These are phyloP conservation scores for Leptopilina drosophilae DNA, from an alignment of 2,888 invertebrate species.

Conservation along the genomic window DNA sequence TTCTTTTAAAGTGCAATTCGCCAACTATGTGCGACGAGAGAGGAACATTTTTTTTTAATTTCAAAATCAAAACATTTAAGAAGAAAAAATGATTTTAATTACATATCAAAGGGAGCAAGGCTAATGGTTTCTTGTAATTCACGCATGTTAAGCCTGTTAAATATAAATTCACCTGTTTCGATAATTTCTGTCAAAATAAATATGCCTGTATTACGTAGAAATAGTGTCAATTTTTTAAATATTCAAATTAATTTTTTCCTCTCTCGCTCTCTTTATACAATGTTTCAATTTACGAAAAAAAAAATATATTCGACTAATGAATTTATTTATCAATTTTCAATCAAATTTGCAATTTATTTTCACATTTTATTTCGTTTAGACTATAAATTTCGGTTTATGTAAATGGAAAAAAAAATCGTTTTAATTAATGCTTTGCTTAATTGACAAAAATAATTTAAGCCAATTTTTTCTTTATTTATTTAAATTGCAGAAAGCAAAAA, in stretches of 20 bases:
- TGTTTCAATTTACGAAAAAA: no score
- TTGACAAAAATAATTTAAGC: no score
- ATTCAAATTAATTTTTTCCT: neutral
- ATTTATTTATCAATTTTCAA: no score
- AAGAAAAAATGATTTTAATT: constrained; percentile 10
- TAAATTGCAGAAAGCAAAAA: no score
- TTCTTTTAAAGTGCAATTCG: constrained; percentile 1
- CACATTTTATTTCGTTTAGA: no score
- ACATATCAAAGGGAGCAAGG: neutral
- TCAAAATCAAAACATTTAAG: neutral
- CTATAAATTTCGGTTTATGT: no score
- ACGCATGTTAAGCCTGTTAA: neutral
- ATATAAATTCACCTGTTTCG: neutral
- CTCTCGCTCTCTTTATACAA: no score
- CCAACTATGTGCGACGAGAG: constrained; percentile 7
- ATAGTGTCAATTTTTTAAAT: neutral
- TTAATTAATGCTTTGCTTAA: no score
- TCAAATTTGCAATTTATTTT: no score
- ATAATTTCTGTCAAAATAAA: neutral
- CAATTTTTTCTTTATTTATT: no score
- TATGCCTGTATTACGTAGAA: neutral
- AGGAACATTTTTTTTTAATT: neutral
- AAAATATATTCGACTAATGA: no score
- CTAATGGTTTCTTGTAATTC: neutral
- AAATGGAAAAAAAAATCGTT: no score